Base-by-base conservation (phyloP, 2,113 vertebrate species). In the Nanorana parkeri region DNA sequence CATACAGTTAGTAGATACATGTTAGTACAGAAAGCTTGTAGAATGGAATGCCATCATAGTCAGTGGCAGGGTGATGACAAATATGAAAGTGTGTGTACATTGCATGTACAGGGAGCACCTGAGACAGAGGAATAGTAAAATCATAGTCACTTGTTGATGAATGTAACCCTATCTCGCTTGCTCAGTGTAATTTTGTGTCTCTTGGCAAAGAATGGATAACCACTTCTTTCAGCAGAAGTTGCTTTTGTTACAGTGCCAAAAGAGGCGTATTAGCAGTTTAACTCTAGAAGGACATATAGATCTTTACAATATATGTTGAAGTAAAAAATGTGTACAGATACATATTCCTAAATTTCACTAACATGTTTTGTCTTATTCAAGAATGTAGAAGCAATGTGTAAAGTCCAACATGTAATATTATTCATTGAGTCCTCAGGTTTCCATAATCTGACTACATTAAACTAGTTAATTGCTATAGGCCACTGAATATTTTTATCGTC, bases 51-150 rank as follows among this genome's bases (percentile, higher is more conserved):
- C 24, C 20, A 61, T 76, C 61, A 52, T 66, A 19, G 32, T 47
- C 36, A 74, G 52, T 67, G 80, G 28, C 61, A 83, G 51, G 54
- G 69, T 41, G 71, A 67, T 82, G 80, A 82, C 71, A 67, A 26
- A 67, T 67, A 32, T 32, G 29, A 81, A 36, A 64, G 65, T 26
- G 16, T 80, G 78, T 69, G 66, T 60, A 55, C 23, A 41, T 26
- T 32, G 24, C 15, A 58, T 60, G 29, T 19, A 41, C n/a, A 28
- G 77, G 19, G 20, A 24, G 24, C 17, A 68, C 54, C 20, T 47
- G 58, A 61, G 24, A 55, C 24, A 32, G 19, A 51, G 63, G 26
- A 28, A 52, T 47, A 26, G 76, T 55, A 32, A 55, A 67, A 32
- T 23, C 24, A n/a, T 51, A 65, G 47, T 52, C 67, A 69, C 67